Conservation (phyloP, 2,888 invertebrate species). For the Heliconius charithonia region DNA sequence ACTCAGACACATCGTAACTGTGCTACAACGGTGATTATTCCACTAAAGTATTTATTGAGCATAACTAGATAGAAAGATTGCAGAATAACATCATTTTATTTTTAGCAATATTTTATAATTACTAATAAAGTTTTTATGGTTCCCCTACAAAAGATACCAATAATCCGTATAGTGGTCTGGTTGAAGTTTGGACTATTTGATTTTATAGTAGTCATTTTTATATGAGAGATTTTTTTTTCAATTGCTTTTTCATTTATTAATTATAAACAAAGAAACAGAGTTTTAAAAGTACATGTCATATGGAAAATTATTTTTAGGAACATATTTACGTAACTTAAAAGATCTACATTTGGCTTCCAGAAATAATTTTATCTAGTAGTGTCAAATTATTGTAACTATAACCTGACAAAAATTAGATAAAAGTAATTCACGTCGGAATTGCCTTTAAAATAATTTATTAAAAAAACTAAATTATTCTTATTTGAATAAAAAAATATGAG, state of each 20-base stretch:
- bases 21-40: background rate
- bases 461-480: too few relatives aligned
- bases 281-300: background rate
- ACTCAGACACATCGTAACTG: background rate
- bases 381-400: too few relatives aligned
- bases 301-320: background rate
- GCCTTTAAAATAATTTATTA: too few relatives aligned
- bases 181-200: constrained; percentile 51
- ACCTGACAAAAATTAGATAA: too few relatives aligned
- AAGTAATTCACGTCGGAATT: too few relatives aligned
- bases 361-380: too few relatives aligned
- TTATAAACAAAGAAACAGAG: background rate
- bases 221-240: background rate
- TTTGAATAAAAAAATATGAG: too few relatives aligned
- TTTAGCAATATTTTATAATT: constrained; percentile 37
- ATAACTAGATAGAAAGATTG: constrained; percentile 31
- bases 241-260: background rate
- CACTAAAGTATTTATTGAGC: background rate
- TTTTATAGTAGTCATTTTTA: background rate
- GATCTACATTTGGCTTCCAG: too few relatives aligned
- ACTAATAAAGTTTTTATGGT: constrained; percentile 73
- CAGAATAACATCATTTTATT: constrained; percentile 40
- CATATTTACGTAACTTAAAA: background rate
- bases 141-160: constrained; percentile 74
- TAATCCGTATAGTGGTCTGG: constrained; percentile 62